Conservation (phyloP, 2,797 vertebrate species). For the Platalea minor region DNA sequence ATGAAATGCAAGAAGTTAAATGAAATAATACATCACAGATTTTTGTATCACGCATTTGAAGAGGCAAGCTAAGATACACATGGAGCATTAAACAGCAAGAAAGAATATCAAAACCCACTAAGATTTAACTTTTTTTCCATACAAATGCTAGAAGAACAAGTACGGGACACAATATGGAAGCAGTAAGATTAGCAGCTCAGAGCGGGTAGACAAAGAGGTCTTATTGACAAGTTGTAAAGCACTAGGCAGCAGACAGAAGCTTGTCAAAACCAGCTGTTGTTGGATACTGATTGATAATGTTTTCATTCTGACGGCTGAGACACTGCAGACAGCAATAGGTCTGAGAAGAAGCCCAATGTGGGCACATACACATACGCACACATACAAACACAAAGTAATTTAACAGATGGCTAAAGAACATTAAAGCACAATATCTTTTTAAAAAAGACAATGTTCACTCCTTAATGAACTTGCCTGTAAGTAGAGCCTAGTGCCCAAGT, state of each 20-base stretch:
- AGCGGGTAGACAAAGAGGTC: conserved; percentile 81
- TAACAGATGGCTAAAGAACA: conserved; percentile 76
- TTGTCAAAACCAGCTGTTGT: conserved; percentile 96
- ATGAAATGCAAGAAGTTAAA: conserved; percentile 72
- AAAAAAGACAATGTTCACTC: conserved; percentile 63
- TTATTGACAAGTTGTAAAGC: conserved; percentile 89
- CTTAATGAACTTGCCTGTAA: conserved; percentile 62
- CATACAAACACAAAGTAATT: conserved; percentile 68
- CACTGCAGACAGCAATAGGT: conserved; percentile 75
- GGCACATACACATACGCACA: conserved; percentile 55
- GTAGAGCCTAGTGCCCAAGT: conserved; percentile 24
- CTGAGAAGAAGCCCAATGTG: conserved; percentile 70
- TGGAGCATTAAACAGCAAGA: conserved; percentile 73
- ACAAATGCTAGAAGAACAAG: conserved; percentile 71
- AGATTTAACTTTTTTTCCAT: conserved; percentile 56
- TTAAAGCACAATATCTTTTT: conserved; percentile 63
- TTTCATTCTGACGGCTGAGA: conserved; percentile 85
- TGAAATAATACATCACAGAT: conserved; percentile 72
- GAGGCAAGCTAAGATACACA: conserved; percentile 77
- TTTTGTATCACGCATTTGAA: conserved; percentile 59
- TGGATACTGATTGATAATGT: conserved; percentile 94
- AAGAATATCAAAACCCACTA: conserved; percentile 51
- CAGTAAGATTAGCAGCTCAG: conserved; percentile 63
- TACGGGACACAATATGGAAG: conserved; percentile 63
- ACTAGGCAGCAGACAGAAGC: conserved; percentile 92